Evolutionary conservation across 2,888 invertebrate genomes (phyloP).

Genomic region (Formica aserva): DNA sequence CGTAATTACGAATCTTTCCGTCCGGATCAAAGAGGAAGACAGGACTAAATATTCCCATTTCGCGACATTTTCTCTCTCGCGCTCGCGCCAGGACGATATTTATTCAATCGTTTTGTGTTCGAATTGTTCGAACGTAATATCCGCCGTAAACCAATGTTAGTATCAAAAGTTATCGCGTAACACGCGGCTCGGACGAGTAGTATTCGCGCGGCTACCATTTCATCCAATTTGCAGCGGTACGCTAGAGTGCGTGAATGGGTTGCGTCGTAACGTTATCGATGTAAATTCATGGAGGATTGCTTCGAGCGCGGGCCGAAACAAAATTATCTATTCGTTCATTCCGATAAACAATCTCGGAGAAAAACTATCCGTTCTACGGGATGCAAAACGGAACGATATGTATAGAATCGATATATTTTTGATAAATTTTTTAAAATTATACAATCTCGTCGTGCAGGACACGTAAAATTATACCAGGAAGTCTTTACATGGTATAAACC

Average conservation of each 20-base stretch:
- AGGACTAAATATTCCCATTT: constrained; percentile 40
- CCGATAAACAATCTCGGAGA: constrained; percentile 32
- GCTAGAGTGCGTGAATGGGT: constrained; percentile 42
- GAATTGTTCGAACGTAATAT: constrained; percentile 56
- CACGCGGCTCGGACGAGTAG: constrained; percentile 26
- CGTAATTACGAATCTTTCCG: constrained; percentile 73
- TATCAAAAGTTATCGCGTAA: constrained; percentile 54
- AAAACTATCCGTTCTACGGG: background rate
- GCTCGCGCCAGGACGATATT: constrained; percentile 61
- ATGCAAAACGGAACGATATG: background rate
- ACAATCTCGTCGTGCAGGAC: background rate
- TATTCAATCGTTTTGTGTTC: constrained; percentile 65
- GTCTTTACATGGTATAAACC: background rate
- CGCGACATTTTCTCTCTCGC: constrained; percentile 34
- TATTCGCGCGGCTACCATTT: constrained; percentile 45
- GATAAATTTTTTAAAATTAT: background rate
- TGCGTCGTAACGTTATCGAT: constrained; percentile 47
- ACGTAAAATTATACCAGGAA: background rate
- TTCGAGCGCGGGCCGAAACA: constrained; percentile 11
- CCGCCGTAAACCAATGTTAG: constrained; percentile 54
- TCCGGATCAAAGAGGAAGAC: constrained; percentile 67
- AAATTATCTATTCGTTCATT: constrained; percentile 36
- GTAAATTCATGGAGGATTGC: constrained; percentile 48
- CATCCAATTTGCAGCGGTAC: constrained; percentile 46
- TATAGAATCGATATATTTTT: background rate